Evolutionary conservation across 1,140 invertebrate genomes (phyloP).

Genomic region (Patella vulgata): DNA sequence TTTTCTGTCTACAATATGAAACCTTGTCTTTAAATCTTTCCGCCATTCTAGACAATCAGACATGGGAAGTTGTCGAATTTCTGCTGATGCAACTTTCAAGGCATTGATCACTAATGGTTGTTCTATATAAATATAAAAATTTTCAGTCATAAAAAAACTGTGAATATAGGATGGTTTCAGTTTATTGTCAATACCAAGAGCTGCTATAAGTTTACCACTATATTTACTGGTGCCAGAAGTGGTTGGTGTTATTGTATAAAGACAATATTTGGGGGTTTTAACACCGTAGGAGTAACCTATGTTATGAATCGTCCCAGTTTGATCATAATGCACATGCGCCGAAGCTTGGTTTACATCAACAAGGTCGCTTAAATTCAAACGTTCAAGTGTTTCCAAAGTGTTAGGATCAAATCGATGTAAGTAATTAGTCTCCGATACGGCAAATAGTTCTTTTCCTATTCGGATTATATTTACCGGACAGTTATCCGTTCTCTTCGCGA

Average conservation of each 20-base stretch:
- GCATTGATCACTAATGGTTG: conserved; percentile 66
- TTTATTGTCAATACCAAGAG: conserved; percentile 77
- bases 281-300: conserved; percentile 13
- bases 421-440: conserved; percentile 18
- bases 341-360: conserved; percentile 16
- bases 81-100: conserved; percentile 7
- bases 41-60: conserved; percentile 6
- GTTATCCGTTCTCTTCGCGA: conserved; percentile 22
- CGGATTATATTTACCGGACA: conserved; percentile 28
- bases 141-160: conserved; percentile 86
- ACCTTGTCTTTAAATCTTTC: neutral
- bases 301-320: conserved; percentile 15
- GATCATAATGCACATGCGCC: conserved; percentile 16
- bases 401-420: conserved; percentile 29
- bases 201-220: conserved; percentile 68
- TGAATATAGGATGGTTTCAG: conserved; percentile 88
- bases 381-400: conserved; percentile 28
- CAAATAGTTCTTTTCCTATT: conserved; percentile 17
- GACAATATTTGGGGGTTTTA: conserved; percentile 8
- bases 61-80: neutral
- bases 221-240: neutral
- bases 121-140: conserved; percentile 86
- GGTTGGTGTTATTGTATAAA: conserved; percentile 8
- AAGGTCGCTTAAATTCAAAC: conserved; percentile 6
- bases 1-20: neutral